Conservation (phyloP, 2,797 vertebrate species). For the Cynopterus sphinx region DNA sequence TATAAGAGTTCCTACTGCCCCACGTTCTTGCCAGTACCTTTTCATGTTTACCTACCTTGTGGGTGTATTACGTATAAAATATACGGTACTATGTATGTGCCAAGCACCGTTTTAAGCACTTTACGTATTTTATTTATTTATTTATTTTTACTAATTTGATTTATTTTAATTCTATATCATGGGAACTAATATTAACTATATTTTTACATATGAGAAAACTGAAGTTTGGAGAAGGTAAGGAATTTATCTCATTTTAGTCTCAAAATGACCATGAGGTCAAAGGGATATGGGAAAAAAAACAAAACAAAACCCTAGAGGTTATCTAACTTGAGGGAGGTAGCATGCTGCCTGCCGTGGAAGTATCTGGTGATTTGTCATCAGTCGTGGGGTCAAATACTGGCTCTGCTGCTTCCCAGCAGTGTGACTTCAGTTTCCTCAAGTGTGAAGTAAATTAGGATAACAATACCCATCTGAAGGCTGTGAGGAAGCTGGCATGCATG, state of each 20-base stretch:
- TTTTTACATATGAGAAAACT: conserved; percentile 27
- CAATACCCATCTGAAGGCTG: not conserved
- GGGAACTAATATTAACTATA: not conserved
- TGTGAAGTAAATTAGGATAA: not conserved
- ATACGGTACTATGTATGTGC: not conserved
- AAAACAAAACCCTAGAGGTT: not conserved
- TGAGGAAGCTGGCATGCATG: not conserved
- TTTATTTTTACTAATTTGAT: not conserved
- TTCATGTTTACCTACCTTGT: not conserved
- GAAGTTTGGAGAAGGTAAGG: not conserved
- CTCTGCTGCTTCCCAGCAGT: not conserved
- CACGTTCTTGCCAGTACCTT: not conserved
- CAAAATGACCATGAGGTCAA: not conserved
- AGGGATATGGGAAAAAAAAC: not conserved
- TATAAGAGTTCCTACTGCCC: not conserved
- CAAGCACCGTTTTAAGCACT: not conserved
- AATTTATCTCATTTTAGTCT: conserved; percentile 31
- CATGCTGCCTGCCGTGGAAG: accelerated
- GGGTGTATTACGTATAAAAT: not conserved
- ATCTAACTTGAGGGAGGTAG: not conserved
- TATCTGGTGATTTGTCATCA: not conserved
- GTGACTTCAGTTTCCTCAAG: not conserved
- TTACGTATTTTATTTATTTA: not conserved
- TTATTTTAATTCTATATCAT: not conserved
- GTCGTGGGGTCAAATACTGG: not conserved